A percentile compares a stretch with the other conserved stretches of the same genome.
Evolutionary conservation across 2,113 vertebrate species (phyloP).

Genomic region (Platanista minor): DNA sequence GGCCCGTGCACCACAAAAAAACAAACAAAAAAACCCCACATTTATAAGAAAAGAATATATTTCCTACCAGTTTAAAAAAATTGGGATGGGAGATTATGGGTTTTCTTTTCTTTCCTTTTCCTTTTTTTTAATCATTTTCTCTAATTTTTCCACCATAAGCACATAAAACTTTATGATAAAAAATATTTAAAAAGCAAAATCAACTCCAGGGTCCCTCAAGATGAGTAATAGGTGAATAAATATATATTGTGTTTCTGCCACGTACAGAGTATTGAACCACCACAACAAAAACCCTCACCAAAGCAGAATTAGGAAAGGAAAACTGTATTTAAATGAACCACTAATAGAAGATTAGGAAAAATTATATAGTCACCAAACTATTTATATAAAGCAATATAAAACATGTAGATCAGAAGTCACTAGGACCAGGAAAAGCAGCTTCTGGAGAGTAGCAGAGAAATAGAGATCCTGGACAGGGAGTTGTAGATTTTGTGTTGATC

Average conservation of each 20-base stretch:
- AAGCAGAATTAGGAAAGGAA: neutral
- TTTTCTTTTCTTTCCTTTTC: neutral
- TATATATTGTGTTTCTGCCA: neutral
- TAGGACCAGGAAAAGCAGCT: neutral
- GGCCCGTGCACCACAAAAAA: too few relatives aligned
- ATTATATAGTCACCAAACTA: neutral
- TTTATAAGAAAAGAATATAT: neutral
- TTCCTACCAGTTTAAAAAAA: neutral
- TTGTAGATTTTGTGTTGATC: neutral
- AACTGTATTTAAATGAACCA: neutral
- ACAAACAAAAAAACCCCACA: neutral
- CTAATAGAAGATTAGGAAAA: neutral
- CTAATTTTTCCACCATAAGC: neutral
- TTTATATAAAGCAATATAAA: neutral
- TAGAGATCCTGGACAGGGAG: neutral
- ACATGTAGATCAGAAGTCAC: neutral
- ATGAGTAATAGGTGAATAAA: neutral
- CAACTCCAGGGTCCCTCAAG: neutral
- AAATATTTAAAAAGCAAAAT: neutral
- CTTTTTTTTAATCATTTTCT: neutral
- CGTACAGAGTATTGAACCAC: neutral
- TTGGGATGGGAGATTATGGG: neutral
- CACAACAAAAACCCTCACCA: neutral
- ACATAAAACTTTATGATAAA: neutral
- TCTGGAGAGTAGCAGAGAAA: neutral